phyloP scores from a whole-genome alignment of 2,113 vertebrate species.

The Melierax canorus region DNA sequence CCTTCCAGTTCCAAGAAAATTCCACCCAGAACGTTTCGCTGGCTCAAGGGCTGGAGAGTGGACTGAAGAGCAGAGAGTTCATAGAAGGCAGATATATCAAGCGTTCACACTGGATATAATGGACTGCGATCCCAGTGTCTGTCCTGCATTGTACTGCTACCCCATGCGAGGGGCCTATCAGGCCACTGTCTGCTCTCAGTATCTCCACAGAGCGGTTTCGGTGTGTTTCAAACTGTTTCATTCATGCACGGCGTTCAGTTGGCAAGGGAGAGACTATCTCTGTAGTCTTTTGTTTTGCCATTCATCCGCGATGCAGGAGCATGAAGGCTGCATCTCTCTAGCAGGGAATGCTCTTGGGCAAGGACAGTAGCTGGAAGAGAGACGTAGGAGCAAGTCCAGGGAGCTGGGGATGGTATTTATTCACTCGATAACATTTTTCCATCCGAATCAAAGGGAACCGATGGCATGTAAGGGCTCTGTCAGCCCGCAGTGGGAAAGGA shows the following conservation, averaged over 20 bases:
- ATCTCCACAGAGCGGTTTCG: background rate
- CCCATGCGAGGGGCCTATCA: background rate
- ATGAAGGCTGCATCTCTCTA: background rate
- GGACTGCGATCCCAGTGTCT: rapidly evolving
- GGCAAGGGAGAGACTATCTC: background rate
- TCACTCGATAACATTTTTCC: background rate
- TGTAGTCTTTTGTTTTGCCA: background rate
- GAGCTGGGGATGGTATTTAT: background rate
- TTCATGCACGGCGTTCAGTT: rapidly evolving
- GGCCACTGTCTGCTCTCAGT: background rate
- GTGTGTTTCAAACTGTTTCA: background rate
- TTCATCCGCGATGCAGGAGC: background rate
- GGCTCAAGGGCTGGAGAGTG: background rate
- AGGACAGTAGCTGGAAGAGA: background rate
- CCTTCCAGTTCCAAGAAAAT: rapidly evolving
- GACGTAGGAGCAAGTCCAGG: background rate
- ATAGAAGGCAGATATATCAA: background rate
- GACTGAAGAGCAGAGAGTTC: background rate
- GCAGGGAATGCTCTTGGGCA: background rate
- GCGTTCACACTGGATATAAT: background rate
- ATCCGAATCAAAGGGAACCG: background rate
- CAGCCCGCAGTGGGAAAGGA: background rate
- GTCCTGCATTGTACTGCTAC: background rate
- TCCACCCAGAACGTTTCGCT: background rate
- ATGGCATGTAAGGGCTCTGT: background rate